Evolutionary conservation across 2,797 vertebrate genomes (phyloP).

Genomic region (Garrulus glandarius): DNA sequence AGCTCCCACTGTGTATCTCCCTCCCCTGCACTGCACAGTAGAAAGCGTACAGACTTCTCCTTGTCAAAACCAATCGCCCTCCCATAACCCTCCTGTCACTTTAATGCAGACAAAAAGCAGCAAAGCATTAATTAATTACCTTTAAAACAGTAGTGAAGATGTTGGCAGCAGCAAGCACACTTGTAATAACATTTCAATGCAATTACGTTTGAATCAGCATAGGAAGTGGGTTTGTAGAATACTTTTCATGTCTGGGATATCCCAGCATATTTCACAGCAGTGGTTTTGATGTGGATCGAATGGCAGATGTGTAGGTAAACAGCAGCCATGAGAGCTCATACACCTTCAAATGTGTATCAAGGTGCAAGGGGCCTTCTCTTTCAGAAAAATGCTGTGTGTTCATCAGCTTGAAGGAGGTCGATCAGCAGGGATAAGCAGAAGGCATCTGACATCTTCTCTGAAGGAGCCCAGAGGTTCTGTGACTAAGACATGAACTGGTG

Average conservation of each 20-base stretch:
- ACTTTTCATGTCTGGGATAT: background rate
- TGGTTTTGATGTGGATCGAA: background rate
- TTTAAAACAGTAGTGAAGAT: slow-evolving; percentile 16
- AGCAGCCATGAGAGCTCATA: background rate
- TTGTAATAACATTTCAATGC: slow-evolving; percentile 11
- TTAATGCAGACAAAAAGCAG: slow-evolving; percentile 54
- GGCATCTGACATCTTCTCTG: background rate
- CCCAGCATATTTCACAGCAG: background rate
- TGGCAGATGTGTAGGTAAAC: background rate
- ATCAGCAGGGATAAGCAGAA: background rate
- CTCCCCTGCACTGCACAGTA: slow-evolving; percentile 15
- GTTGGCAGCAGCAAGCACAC: slow-evolving; percentile 33
- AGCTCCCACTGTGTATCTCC: slow-evolving; percentile 41
- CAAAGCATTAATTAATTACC: slow-evolving; percentile 69
- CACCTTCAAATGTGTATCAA: background rate
- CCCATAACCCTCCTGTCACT: slow-evolving; percentile 61
- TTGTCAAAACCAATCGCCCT: slow-evolving; percentile 63
- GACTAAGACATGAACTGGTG: background rate
- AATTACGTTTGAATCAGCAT: background rate
- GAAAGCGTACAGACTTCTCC: slow-evolving; percentile 33
- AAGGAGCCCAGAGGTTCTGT: background rate
- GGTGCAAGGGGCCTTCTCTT: background rate
- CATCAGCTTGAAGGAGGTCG: background rate
- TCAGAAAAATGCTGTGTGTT: background rate
- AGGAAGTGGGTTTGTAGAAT: background rate